These are phyloP conservation scores for Numida meleagris DNA, from an alignment of 2,113 vertebrate species.

Conservation along the genomic window DNA sequence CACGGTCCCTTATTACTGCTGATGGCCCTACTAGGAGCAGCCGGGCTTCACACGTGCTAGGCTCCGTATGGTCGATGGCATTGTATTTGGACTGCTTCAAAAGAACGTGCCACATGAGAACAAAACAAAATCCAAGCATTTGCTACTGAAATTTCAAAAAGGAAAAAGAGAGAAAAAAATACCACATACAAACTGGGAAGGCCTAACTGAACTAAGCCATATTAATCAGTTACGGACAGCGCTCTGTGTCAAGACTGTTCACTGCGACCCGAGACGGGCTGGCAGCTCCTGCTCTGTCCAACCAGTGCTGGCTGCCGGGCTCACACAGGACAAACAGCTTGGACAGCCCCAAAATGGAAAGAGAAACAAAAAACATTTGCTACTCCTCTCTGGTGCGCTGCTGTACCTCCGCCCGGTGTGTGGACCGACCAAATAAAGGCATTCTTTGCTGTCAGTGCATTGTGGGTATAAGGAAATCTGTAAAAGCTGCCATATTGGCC, in stretches of 20 bases:
- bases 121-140: not conserved
- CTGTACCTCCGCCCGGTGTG: slow-evolving; percentile 68
- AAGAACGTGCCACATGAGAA: slow-evolving; percentile 63
- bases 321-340: slow-evolving; percentile 45
- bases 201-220: slow-evolving; percentile 91
- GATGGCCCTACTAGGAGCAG: slow-evolving; percentile 68
- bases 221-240: slow-evolving; percentile 77
- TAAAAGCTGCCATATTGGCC: slow-evolving; percentile 85
- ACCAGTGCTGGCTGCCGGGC: slow-evolving; percentile 55
- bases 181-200: slow-evolving; percentile 54
- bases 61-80: not conserved
- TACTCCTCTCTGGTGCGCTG: slow-evolving; percentile 58
- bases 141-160: not conserved
- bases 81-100: slow-evolving; percentile 52
- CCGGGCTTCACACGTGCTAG: slow-evolving; percentile 46
- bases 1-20: slow-evolving; percentile 59
- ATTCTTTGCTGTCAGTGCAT: slow-evolving; percentile 93
- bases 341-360: not conserved
- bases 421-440: slow-evolving; percentile 80
- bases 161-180: not conserved
- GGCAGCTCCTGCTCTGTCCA: slow-evolving; percentile 72
- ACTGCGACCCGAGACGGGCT: slow-evolving; percentile 69
- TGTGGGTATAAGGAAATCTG: slow-evolving; percentile 89
- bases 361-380: not conserved
- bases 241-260: slow-evolving; percentile 74